Evolutionary conservation across 2,888 invertebrate genomes (phyloP), one percentile per base, ranked within the genome.

Genomic region (Sphaeridia pumilis): DNA sequence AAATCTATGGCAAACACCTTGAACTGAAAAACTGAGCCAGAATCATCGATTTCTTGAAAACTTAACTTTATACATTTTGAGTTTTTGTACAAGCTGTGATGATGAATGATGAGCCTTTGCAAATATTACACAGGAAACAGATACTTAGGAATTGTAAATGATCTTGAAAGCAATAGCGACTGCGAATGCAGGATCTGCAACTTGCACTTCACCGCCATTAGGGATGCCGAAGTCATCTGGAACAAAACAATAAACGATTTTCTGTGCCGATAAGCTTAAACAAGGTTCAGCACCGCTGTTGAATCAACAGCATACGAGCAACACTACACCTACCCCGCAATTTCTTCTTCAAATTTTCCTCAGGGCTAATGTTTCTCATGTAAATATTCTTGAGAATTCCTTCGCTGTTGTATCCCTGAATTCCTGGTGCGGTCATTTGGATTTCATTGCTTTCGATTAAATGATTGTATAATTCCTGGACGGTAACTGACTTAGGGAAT

Each of bases 311-410:
- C n/a, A 46, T 22, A 5, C 4, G 14, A 24, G 17, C n/a, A 47
- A 20, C 26, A n/a, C 5, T 31, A 36, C 22, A 31, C 57, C 43
- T 59, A 76, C 77, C 76, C 56, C 76, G 75, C 49, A 98, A 72
- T 53, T 85, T 84, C 73, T 86, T 88, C 65, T 83, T 83, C 59
- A 98, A 77, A 74, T 98, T 98, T 67, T 87, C 86, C 71, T 93
- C 93, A 66, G 97, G 89, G 63, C 90, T 89, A 21, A 97, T 84
- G 14, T 83, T 83, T 26, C 88, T 82, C 81, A 97, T 89, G 69
- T 95, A 98, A 12, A 98, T 74, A 0, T 95, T 95, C 71, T 84
- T 87, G 68, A 84, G 85, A 69, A 84, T 87, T 3, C 87, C 89
- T 67, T 84, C 80, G 38, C 86, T 78, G 4, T 80, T 76, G 20